Percentiles rank a stretch among this genome's conserved stretches.
phyloP scores from a whole-genome alignment of 2,113 vertebrate species.

The Platysteira castanea region DNA sequence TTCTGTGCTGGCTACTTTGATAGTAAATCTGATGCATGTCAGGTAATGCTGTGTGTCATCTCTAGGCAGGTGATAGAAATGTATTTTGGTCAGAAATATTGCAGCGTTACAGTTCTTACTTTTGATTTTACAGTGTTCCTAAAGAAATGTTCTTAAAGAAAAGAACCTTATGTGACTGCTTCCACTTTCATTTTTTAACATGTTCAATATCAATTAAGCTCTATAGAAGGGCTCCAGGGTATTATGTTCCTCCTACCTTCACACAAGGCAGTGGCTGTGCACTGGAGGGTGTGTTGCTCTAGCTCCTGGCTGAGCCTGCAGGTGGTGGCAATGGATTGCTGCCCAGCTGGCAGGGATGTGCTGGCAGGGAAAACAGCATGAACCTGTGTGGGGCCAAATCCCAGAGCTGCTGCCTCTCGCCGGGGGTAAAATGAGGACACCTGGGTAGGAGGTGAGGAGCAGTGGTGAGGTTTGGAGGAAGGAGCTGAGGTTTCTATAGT shows the following conservation, averaged over 20 bases:
- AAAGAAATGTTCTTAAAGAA: not conserved
- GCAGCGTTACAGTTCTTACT: not conserved
- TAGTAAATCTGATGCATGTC: slow-evolving; percentile 85
- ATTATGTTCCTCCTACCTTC: not conserved
- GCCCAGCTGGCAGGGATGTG: not conserved
- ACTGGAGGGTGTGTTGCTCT: not conserved
- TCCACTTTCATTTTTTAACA: not conserved
- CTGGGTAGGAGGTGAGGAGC: not conserved
- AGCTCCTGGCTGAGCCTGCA: not conserved
- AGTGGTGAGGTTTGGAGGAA: not conserved
- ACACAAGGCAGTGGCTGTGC: not conserved
- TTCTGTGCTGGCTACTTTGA: slow-evolving; percentile 85
- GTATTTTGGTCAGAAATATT: not conserved
- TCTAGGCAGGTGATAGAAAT: not conserved
- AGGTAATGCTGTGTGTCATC: slow-evolving; percentile 73
- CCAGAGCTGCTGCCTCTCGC: not conserved
- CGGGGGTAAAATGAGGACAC: not conserved
- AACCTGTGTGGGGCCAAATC: not conserved
- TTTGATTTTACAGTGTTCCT: not conserved
- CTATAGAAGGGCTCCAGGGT: not conserved
- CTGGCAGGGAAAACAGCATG: not conserved
- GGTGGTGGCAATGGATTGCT: not conserved
- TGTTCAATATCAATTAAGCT: not conserved
- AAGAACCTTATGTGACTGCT: not conserved
- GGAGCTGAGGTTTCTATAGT: not conserved